These are phyloP conservation scores for Latrodectus hesperus DNA, from an alignment of 2,888 invertebrate genomes.

Conservation along the genomic window DNA sequence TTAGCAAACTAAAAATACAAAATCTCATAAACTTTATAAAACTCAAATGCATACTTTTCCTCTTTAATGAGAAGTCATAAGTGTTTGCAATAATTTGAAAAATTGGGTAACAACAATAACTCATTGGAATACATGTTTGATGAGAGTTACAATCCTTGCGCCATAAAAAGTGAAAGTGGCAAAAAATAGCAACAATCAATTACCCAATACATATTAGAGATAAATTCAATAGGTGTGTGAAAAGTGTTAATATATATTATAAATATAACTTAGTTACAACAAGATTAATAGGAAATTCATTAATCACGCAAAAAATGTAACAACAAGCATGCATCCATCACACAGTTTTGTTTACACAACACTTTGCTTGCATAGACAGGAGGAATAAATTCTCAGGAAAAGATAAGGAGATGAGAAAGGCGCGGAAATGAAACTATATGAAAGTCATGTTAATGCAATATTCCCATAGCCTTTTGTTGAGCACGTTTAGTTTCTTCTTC, in stretches of 20 bases:
- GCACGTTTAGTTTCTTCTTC: conserved; percentile 97
- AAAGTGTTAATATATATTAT: not conserved
- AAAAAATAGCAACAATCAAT: conserved; percentile 58
- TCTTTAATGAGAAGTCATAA: conserved; percentile 24
- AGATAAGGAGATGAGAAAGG: conserved; percentile 52
- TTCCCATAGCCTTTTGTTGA: conserved; percentile 80
- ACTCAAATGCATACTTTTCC: conserved; percentile 23
- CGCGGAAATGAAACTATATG: conserved; percentile 42
- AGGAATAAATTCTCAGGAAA: conserved; percentile 53
- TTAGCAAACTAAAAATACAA: conserved; percentile 45
- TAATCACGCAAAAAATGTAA: conserved; percentile 60
- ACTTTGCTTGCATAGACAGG: conserved; percentile 46
- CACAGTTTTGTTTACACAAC: conserved; percentile 35
- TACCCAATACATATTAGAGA: conserved; percentile 53
- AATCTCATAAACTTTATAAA: conserved; percentile 54
- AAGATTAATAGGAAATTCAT: conserved; percentile 63
- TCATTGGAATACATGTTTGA: conserved; percentile 58
- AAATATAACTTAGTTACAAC: conserved; percentile 58
- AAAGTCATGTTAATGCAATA: conserved; percentile 63
- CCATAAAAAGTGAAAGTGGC: conserved; percentile 41
- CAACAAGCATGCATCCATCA: conserved; percentile 59
- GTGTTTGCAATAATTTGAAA: conserved; percentile 32
- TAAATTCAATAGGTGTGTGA: conserved; percentile 29
- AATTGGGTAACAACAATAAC: conserved; percentile 61
- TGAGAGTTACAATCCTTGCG: conserved; percentile 30